Conservation (phyloP, 2,888 invertebrate species). For the Clivina fossor region DNA sequence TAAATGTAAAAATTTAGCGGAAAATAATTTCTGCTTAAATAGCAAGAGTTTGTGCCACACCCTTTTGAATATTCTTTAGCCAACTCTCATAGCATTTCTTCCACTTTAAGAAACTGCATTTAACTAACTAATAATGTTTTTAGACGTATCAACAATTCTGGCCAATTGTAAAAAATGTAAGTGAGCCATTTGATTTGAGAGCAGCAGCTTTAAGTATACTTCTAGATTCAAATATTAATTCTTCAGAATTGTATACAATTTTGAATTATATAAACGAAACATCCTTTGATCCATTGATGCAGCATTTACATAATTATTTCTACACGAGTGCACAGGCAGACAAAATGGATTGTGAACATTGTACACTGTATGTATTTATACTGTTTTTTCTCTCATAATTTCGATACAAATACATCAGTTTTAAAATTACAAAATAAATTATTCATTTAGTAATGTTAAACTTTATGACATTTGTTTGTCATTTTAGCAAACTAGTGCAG, state of each 20-base stretch:
- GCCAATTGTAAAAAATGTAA: constrained; percentile 18
- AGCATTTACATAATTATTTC: constrained; percentile 25
- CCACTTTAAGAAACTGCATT: neutral
- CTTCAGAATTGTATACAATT: constrained; percentile 15
- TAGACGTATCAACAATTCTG: constrained; percentile 17
- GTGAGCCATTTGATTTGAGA: constrained; percentile 18
- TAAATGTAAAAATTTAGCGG: neutral
- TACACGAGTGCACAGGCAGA: constrained; percentile 20
- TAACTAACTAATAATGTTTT: neutral
- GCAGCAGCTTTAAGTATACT: constrained; percentile 19
- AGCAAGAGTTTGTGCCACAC: too few species aligned
- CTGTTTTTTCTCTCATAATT: neutral
- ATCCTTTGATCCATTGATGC: constrained; percentile 15
- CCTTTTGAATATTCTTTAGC: too few species aligned
- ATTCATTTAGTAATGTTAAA: too few species aligned
- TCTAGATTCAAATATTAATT: constrained; percentile 14
- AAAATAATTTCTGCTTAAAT: too few species aligned
- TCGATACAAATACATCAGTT: neutral
- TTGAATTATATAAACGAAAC: constrained; percentile 22
- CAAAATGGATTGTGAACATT: constrained; percentile 20
- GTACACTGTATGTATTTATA: constrained; percentile 20
- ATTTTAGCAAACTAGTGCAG: neutral
- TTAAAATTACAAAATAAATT: neutral
- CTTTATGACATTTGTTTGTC: neutral
- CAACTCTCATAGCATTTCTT: too few species aligned